These are phyloP conservation scores for Biston betularia DNA, from an alignment of 2,888 invertebrate genomes.

Conservation along the genomic window DNA sequence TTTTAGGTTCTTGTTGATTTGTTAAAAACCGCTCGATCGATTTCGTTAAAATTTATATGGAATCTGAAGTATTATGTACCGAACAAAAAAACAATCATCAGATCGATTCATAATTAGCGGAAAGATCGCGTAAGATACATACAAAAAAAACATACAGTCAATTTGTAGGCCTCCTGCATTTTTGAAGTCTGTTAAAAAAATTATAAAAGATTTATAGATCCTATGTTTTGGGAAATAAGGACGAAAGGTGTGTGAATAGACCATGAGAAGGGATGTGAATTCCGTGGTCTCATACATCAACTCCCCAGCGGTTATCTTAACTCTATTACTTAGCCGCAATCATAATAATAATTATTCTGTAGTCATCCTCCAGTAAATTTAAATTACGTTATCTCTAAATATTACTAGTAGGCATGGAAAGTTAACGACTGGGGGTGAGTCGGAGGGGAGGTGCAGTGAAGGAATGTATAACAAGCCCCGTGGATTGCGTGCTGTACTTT, in stretches of 20 bases:
- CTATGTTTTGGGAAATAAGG: neutral
- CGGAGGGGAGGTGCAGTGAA: slow-evolving; percentile 52
- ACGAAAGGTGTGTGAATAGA: neutral
- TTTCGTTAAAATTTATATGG: too few species aligned
- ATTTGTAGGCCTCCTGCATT: too few species aligned
- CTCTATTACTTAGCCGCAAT: slow-evolving; percentile 23
- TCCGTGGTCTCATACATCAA: slow-evolving; percentile 9
- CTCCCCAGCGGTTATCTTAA: slow-evolving; percentile 21
- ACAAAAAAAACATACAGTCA: too few species aligned
- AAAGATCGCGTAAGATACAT: too few species aligned
- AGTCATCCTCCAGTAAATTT: slow-evolving; percentile 17
- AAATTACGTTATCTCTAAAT: slow-evolving; percentile 25
- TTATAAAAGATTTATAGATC: neutral
- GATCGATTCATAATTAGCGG: too few species aligned
- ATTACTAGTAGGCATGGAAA: slow-evolving; percentile 36
- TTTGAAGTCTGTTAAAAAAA: neutral
- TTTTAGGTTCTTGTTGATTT: too few species aligned
- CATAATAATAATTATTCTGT: slow-evolving; percentile 24
- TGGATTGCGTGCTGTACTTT: slow-evolving; percentile 42
- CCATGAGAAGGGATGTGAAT: neutral
- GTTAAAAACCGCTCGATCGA: too few species aligned
- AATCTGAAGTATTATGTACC: too few species aligned
- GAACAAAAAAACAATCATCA: too few species aligned
- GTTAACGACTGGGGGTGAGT: slow-evolving; percentile 53
- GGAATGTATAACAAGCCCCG: slow-evolving; percentile 56